Percentiles rank a stretch among this genome's conserved stretches.
Evolutionary conservation across 2,888 invertebrate species (phyloP).

Genomic region (Drosophila falleni): DNA sequence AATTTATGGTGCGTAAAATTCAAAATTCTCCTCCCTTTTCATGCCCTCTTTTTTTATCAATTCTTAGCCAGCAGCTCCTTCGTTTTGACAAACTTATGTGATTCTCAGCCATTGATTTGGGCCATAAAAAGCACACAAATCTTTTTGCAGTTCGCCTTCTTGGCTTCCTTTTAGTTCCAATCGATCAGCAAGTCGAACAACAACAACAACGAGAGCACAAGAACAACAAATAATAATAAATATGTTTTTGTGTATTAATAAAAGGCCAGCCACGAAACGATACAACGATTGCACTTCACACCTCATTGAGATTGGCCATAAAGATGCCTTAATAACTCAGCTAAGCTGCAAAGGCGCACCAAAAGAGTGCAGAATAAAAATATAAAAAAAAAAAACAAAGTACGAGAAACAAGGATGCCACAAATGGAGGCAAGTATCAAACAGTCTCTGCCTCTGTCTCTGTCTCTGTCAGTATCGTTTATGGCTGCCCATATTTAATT

Average conservation of each 20-base stretch:
- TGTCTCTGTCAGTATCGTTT: constrained; percentile 75
- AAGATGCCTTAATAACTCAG: constrained; percentile 84
- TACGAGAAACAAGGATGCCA: constrained; percentile 12
- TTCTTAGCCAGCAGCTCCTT: background rate
- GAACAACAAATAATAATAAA: constrained; percentile 69
- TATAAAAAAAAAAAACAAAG: background rate
- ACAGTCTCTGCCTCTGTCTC: background rate
- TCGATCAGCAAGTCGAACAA: constrained; percentile 41
- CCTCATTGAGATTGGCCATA: constrained; percentile 84
- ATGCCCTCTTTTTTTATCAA: background rate
- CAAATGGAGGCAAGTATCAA: constrained; percentile 11
- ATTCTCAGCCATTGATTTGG: constrained; percentile 14
- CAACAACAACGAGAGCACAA: constrained; percentile 7
- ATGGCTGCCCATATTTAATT: constrained; percentile 81
- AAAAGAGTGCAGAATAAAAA: constrained; percentile 6
- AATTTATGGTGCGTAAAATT: background rate
- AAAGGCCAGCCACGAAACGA: constrained; percentile 58
- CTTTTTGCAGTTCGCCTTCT: background rate
- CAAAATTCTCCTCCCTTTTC: background rate
- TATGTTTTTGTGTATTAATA: constrained; percentile 81
- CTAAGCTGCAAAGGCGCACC: constrained; percentile 66
- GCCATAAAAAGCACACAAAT: constrained; percentile 22
- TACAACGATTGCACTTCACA: constrained; percentile 83
- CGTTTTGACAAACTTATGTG: constrained; percentile 17
- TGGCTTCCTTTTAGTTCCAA: constrained; percentile 19